Evolutionary conservation across 1,140 invertebrate species (phyloP).

Genomic region (Melanaphis sacchari): DNA sequence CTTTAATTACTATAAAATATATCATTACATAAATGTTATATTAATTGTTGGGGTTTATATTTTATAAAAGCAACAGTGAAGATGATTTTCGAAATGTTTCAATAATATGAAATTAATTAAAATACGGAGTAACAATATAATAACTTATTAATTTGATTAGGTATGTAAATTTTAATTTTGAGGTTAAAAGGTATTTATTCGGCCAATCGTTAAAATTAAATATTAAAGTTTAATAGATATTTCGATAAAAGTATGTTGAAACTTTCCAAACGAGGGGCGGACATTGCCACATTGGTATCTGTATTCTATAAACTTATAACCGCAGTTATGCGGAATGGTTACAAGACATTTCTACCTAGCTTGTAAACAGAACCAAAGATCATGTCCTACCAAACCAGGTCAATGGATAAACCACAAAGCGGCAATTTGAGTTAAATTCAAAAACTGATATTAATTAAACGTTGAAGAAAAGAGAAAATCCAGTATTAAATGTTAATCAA

Average conservation of each 20-base stretch:
- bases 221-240: neutral
- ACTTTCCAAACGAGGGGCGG: neutral
- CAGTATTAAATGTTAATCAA: neutral
- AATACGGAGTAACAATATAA: neutral
- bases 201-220: neutral
- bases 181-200: neutral
- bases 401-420: constrained; percentile 52
- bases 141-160: too few species aligned
- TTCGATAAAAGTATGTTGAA: neutral
- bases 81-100: neutral
- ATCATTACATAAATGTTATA: neutral
- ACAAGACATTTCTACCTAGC: constrained; percentile 43
- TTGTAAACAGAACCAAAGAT: constrained; percentile 55
- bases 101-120: neutral
- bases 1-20: neutral
- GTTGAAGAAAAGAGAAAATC: neutral
- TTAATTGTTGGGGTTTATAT: neutral
- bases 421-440: constrained; percentile 44
- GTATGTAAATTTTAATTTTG: neutral
- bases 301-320: neutral
- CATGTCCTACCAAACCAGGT: constrained; percentile 53
- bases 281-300: constrained; percentile 28
- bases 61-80: neutral
- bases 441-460: constrained; percentile 22
- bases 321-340: constrained; percentile 41